Percentiles rank a stretch among this genome's conserved stretches.
phyloP scores from a whole-genome alignment of 2,888 invertebrate species.

The Drosophila fulvimacula region DNA sequence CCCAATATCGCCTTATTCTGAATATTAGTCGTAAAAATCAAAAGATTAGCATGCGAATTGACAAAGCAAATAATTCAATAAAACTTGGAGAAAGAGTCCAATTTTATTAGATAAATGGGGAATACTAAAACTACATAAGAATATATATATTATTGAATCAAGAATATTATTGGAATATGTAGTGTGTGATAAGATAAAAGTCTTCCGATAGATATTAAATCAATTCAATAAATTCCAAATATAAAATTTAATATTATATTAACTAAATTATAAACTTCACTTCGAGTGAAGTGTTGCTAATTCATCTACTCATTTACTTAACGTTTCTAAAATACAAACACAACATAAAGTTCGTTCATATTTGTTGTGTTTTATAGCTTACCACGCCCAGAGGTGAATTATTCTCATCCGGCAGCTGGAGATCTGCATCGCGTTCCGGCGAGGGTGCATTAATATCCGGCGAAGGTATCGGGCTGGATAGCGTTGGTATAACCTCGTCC shows the following conservation, averaged over 20 bases:
- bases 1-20: constrained; percentile 23
- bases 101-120: constrained; percentile 9
- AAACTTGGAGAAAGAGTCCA: constrained; percentile 7
- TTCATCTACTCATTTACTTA: not conserved
- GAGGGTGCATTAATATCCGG: constrained; percentile 89
- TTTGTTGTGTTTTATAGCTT: not conserved
- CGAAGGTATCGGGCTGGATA: constrained; percentile 88
- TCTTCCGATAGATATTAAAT: no score
- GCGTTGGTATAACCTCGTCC: constrained; percentile 91
- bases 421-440: constrained; percentile 92
- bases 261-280: not conserved
- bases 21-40: constrained; percentile 4
- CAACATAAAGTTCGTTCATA: not conserved
- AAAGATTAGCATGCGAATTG: constrained; percentile 1
- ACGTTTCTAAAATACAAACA: not conserved
- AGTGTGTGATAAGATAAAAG: no score
- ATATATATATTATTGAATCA: not conserved
- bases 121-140: not conserved
- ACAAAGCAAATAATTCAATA: not conserved
- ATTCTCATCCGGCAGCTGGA: constrained; percentile 89
- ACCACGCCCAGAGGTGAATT: constrained; percentile 74
- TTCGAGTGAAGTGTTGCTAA: not conserved
- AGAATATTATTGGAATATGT: not conserved
- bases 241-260: not conserved
- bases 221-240: no score